Evolutionary conservation across 2,888 invertebrate species (phyloP).

Genomic region (Lasioglossum calceatum): DNA sequence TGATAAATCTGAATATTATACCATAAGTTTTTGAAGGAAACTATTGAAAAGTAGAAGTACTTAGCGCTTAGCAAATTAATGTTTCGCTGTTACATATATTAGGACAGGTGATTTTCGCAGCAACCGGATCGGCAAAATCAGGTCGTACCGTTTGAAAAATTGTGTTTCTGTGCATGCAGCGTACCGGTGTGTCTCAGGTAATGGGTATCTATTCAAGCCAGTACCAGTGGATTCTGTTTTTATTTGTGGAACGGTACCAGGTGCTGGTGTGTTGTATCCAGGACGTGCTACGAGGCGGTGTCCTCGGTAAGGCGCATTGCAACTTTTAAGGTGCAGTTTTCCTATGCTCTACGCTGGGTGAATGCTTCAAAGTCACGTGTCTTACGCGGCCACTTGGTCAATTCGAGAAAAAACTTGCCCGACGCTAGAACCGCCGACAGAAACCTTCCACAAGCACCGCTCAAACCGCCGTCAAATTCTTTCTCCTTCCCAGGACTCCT

Average conservation of each 20-base stretch:
- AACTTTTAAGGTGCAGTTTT: constrained; percentile 64
- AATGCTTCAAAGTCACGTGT: constrained; percentile 59
- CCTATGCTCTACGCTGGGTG: constrained; percentile 66
- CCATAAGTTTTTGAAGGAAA: not conserved
- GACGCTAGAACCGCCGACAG: constrained; percentile 28
- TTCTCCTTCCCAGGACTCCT: not conserved
- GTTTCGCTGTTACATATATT: not conserved
- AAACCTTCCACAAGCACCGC: not conserved
- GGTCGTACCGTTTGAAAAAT: constrained; percentile 20
- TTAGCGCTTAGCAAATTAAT: not conserved
- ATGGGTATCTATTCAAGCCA: constrained; percentile 59
- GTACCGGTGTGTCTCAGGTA: constrained; percentile 65
- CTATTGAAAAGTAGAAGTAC: not conserved
- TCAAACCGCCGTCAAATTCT: not conserved
- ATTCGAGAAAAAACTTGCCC: constrained; percentile 54
- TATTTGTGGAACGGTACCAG: constrained; percentile 58
- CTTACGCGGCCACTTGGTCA: constrained; percentile 36
- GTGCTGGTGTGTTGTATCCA: constrained; percentile 61
- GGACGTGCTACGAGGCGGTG: constrained; percentile 58
- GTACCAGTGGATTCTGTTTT: constrained; percentile 58
- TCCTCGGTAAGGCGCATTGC: constrained; percentile 59
- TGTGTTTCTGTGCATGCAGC: constrained; percentile 63
- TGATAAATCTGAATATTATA: not conserved
- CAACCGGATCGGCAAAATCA: constrained; percentile 1
- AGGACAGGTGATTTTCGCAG: not conserved